Percentiles rank a stretch among this genome's conserved stretches.
These are phyloP conservation scores for Chlorops oryzae DNA, from an alignment of 1,140 invertebrate genomes.

Conservation along the genomic window DNA sequence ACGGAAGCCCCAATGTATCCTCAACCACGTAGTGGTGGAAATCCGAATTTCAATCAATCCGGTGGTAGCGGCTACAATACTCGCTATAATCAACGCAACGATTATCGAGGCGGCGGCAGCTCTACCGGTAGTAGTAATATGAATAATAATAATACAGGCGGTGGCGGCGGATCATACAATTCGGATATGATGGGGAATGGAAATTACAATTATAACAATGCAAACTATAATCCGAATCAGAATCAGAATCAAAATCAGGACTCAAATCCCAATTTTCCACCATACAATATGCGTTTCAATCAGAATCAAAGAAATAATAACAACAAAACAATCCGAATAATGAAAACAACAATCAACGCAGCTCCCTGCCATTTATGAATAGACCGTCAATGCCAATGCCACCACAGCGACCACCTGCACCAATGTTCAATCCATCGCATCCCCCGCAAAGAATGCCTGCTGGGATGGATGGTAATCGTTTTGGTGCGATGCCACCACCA, in stretches of 20 bases:
- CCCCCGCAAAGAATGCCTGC: no score
- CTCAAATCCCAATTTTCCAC: constrained; percentile 25
- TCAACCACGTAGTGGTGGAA: constrained; percentile 30
- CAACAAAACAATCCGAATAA: constrained; percentile 20
- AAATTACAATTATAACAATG: constrained; percentile 23
- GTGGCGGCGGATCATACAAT: no score
- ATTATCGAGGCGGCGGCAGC: no score
- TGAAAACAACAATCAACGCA: constrained; percentile 12
- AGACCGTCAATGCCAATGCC: constrained; percentile 16
- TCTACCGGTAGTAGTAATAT: no score
- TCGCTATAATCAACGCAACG: background rate
- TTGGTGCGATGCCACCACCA: background rate
- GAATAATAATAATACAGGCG: no score
- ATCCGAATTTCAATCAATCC: constrained; percentile 5
- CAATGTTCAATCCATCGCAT: background rate
- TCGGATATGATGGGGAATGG: constrained; percentile 10
- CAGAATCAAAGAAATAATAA: constrained; percentile 23
- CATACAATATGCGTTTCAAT: constrained; percentile 39
- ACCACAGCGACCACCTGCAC: constrained; percentile 28
- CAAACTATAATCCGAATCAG: constrained; percentile 18
- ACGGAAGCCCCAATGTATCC: constrained; percentile 59
- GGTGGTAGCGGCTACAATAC: no score
- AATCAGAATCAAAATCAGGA: constrained; percentile 16
- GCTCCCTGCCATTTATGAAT: constrained; percentile 14
- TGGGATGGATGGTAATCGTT: no score